Base-by-base conservation (phyloP, 2,113 vertebrate species). In the Pomatostomus ruficeps region DNA sequence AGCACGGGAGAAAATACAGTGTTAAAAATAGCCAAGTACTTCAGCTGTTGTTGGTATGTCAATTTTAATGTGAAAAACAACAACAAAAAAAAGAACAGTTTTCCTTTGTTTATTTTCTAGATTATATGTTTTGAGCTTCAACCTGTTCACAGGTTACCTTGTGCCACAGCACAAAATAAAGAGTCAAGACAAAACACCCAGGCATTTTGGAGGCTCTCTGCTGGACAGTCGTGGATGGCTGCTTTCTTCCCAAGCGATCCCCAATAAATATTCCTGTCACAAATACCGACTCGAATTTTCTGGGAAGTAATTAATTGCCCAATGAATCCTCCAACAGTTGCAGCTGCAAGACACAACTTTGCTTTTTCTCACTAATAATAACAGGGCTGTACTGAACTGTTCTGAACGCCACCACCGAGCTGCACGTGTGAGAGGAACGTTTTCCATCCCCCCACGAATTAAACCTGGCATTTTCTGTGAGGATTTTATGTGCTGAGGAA, bases 181-280 rank as follows among this genome's bases (percentile, higher is more conserved):
- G 23, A 11, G 11, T n/a, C n/a, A 79, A n/a, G 14, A 54, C 9
- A 49, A 55, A 58, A 40, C 3, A 62, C 17, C 20, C 52, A 59
- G 14, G 16, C 2, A 1, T 63, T 73, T 82, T 70, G 55, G 75
- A 82, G 45, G 43, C 12, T 38, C 19, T 6, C 2, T 38, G 33
- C 13, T 2, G 1, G 45, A 40, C 46, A 74, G 0, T n/a, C 29
- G 31, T 73, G 33, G 31, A 18, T 59, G 35, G 18, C 35, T 88
- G 43, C 5, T 74, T 84, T 75, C 49, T 63, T 59, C 31, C 28
- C 48, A 57, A 91, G 65, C 20, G 40, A 77, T 87, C 59, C 51
- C 25, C 65, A 63, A 74, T 89, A 89, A 95, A 92, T 84, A 92
- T 85, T 95, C 83, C 70, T 61, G 43, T 95, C 65, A 84, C 76